Evolutionary conservation across 1,140 invertebrate species (phyloP), one percentile per base, ranked within the genome.

Genomic region (Vollenhovia emeryi): DNA sequence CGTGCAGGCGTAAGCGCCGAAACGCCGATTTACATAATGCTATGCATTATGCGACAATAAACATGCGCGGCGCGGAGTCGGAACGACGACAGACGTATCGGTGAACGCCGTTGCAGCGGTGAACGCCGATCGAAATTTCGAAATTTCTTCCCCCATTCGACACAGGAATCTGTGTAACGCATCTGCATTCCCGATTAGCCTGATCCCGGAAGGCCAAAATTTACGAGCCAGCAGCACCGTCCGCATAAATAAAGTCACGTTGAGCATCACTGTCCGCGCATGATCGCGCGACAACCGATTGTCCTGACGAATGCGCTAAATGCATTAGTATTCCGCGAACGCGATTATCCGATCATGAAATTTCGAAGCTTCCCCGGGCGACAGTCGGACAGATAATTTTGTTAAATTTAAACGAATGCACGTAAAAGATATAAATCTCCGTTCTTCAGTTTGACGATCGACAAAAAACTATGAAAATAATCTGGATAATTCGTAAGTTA

Each of bases 41-140:
- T 80, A 89, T 89, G 87, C 87, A 89, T 89, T 89, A 89, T 89
- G 88, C 87, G 85, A 89, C 85, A 59, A 89, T 89, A 89, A 89
- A 89, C 88, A 89, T 80, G 87, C 88, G 60, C 21, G 48, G 64
- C 78, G 73, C 62, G 40, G 88, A 64, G 30, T 60, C 76, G 76
- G 30, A 69, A 64, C 68, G 66, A 79, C 57, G 82, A 78, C 21
- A 33, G 36, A 78, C 76, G 57, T 71, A 88, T 73, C 73, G 78
- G 33, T 9, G 9, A 5, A 18, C 60, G 62, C 40, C 66, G 64
- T 57, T 74, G 62, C 82, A 69, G 27, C 15, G 24, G 15, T 45
- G 59, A 57, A 27, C 45, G 82, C 43, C 52, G 78, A 73, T 89
- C 74, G 68, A 89, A 89, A 89, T 89, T 89, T 89, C 87, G 45